phyloP scores from a whole-genome alignment of 2,113 vertebrate genomes.

The Gyps fulvus region DNA sequence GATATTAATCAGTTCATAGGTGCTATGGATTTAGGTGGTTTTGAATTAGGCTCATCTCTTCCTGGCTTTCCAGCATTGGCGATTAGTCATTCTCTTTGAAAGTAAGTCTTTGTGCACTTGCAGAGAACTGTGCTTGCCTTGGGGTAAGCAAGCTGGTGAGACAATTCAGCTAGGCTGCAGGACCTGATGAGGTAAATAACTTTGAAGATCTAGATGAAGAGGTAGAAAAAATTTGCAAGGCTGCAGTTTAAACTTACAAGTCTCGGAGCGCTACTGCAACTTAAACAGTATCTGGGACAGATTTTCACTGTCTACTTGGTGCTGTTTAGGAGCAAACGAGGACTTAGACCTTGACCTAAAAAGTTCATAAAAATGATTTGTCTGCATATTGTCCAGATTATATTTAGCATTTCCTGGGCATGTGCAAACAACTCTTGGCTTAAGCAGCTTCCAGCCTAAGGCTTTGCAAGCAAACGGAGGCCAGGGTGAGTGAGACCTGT shows the following conservation, averaged over 20 bases:
- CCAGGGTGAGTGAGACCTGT: background rate
- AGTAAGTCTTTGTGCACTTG: background rate
- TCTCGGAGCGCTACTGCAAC: no score
- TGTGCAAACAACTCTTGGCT: background rate
- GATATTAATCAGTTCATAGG: background rate
- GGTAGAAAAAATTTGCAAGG: background rate
- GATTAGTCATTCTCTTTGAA: background rate
- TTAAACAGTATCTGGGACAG: background rate
- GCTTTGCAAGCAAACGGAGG: background rate
- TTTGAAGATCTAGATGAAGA: background rate
- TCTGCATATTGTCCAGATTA: background rate
- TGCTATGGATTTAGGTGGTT: background rate
- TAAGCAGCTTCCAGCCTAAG: background rate
- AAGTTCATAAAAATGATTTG: background rate
- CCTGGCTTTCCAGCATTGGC: background rate
- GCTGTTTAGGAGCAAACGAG: background rate
- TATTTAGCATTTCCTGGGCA: conserved; percentile 18
- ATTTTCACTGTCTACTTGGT: background rate
- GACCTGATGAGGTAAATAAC: background rate
- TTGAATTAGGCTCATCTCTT: background rate
- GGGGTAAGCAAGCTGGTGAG: background rate
- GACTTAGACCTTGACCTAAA: background rate
- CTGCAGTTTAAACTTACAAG: background rate
- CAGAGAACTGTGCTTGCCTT: background rate
- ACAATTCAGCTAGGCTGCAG: background rate